These are phyloP conservation scores for Drosophila kepulauana DNA, from an alignment of 1,140 invertebrate species.

Conservation along the genomic window DNA sequence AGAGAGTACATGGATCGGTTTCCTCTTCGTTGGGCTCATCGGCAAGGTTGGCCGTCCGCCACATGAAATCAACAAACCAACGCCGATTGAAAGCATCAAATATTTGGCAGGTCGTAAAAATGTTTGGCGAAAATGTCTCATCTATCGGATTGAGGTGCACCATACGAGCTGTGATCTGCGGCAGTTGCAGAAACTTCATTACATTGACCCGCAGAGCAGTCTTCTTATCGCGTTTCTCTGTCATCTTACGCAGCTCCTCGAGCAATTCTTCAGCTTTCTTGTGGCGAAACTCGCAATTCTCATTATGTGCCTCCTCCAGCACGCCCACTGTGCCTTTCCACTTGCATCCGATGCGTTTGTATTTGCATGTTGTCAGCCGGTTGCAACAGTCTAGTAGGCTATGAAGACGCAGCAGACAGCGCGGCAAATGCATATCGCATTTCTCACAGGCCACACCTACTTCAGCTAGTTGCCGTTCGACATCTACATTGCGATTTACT, in stretches of 20 bases:
- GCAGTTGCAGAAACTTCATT: constrained; percentile 22
- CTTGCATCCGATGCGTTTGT: constrained; percentile 38
- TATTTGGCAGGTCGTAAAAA: neutral
- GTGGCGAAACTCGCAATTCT: constrained; percentile 8
- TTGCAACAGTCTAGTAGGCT: neutral
- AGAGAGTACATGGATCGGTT: neutral
- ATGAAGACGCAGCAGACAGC: constrained; percentile 6
- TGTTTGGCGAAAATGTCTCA: neutral
- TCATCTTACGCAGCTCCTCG: neutral
- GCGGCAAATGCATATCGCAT: constrained; percentile 9
- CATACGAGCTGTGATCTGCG: constrained; percentile 13
- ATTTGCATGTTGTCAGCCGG: constrained; percentile 32
- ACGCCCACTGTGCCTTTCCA: constrained; percentile 20
- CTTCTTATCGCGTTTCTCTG: neutral
- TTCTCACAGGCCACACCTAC: neutral
- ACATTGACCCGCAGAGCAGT: neutral
- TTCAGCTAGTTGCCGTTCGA: neutral
- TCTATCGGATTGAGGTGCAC: constrained; percentile 8
- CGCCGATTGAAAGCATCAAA: constrained; percentile 3
- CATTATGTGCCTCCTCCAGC: neutral
- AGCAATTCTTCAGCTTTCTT: constrained; percentile 31
- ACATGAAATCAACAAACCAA: constrained; percentile 37
- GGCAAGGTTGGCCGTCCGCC: neutral
- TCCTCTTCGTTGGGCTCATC: neutral
- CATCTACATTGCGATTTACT: constrained; percentile 3